Evolutionary conservation across 2,797 vertebrate genomes (phyloP).

Genomic region (Myoxocephalus aenaeus): DNA sequence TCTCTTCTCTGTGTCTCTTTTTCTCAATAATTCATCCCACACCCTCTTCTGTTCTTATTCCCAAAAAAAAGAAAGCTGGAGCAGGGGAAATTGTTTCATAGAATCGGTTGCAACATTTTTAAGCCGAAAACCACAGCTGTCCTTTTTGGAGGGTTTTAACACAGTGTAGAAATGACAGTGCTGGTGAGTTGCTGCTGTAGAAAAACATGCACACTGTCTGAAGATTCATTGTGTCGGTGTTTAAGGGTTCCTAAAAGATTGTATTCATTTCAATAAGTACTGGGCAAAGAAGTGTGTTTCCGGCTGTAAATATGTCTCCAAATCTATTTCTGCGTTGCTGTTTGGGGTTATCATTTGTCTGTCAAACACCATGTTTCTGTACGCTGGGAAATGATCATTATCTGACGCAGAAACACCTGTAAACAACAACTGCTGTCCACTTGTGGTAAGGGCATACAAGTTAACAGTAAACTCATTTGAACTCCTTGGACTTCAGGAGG

Average conservation of each 20-base stretch:
- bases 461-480: conserved; percentile 10
- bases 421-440: conserved; percentile 52
- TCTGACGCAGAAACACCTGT: conserved; percentile 49
- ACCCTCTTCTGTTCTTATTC: conserved; percentile 4
- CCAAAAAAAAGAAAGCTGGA: conserved; percentile 29
- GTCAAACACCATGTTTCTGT: conserved; percentile 57
- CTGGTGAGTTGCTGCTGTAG: no score
- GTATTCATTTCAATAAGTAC: conserved; percentile 62
- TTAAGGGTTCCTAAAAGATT: conserved; percentile 41
- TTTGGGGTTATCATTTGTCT: conserved; percentile 57
- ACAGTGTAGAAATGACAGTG: conserved; percentile 15
- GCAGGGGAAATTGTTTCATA: conserved; percentile 15
- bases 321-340: conserved; percentile 40
- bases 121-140: conserved; percentile 2
- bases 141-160: conserved; percentile 5
- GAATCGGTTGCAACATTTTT: conserved; percentile 6
- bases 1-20: conserved; percentile 20
- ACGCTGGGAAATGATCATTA: conserved; percentile 63
- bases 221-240: conserved; percentile 22
- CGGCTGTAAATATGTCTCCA: conserved; percentile 48
- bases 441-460: conserved; percentile 36
- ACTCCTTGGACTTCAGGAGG: conserved; percentile 3
- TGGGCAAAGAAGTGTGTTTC: conserved; percentile 41
- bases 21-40: conserved; percentile 25
- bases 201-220: conserved; percentile 28